Percentiles rank a stretch among this genome's conserved stretches.
phyloP scores from a whole-genome alignment of 2,113 vertebrate species.

The Lamprotornis superbus region DNA sequence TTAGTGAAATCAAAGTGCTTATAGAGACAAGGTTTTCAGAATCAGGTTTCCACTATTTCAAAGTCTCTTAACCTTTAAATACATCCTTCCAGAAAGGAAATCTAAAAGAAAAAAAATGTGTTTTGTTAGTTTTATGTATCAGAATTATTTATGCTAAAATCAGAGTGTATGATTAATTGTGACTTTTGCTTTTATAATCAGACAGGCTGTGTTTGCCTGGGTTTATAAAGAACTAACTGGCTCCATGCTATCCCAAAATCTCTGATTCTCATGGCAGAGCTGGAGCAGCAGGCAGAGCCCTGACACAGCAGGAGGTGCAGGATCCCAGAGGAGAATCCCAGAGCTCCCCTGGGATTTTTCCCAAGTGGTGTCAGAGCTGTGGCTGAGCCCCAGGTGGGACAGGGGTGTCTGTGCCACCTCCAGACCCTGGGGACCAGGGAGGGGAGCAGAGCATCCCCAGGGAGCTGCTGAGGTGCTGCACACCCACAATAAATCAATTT shows the following conservation, averaged over 20 bases:
- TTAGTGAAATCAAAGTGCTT: neutral
- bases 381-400: neutral
- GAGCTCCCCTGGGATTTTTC: neutral
- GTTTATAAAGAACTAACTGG: neutral
- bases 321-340: neutral
- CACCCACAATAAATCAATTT: neutral
- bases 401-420: accelerated
- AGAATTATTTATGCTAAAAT: neutral
- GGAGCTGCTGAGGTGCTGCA: neutral
- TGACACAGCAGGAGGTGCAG: neutral
- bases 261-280: accelerated
- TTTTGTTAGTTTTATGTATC: neutral
- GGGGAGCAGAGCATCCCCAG: neutral
- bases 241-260: accelerated
- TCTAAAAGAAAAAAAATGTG: too few relatives aligned
- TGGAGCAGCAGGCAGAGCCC: neutral
- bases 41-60: neutral
- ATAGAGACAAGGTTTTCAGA: neutral
- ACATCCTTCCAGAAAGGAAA: neutral
- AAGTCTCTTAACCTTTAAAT: neutral
- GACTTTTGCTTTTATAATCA: neutral
- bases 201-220: neutral
- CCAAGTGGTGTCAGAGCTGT: accelerated
- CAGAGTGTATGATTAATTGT: neutral
- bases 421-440: neutral